These are phyloP conservation scores for Osmerus mordax DNA, from an alignment of 2,113 vertebrate species.

Conservation along the genomic window DNA sequence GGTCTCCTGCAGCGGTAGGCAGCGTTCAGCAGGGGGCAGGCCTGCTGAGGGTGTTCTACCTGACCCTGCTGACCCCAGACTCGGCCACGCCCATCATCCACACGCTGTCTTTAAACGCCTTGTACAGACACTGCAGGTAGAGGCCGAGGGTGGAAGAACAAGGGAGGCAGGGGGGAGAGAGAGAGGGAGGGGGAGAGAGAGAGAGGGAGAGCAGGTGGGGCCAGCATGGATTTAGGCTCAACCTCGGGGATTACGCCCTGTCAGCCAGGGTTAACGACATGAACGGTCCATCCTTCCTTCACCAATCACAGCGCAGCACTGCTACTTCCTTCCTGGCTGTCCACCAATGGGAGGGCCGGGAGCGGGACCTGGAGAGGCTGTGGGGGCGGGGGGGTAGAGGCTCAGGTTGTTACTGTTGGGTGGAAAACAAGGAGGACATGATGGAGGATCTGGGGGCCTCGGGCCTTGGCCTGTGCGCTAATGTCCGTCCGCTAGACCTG, in stretches of 20 bases:
- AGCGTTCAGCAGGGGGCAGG: too few species aligned
- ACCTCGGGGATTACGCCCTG: conserved; percentile 55
- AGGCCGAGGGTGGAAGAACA: not conserved
- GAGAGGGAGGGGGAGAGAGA: not conserved
- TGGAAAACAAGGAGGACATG: conserved; percentile 1
- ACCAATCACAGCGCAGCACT: conserved; percentile 36
- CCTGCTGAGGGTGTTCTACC: too few species aligned
- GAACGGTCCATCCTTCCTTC: conserved; percentile 25
- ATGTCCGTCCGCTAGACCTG: conserved; percentile 4
- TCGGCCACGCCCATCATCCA: too few species aligned
- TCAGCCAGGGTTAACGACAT: conserved; percentile 46
- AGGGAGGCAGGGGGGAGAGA: not conserved
- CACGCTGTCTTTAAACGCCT: too few species aligned
- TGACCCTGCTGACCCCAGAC: too few species aligned
- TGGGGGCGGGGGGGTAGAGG: not conserved
- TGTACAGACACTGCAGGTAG: not conserved
- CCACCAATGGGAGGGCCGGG: conserved; percentile 34
- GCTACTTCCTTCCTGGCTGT: conserved; percentile 13
- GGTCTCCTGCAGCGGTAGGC: too few species aligned
- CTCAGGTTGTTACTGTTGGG: not conserved
- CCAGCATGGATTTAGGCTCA: conserved; percentile 55
- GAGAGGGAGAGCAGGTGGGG: conserved; percentile 49
- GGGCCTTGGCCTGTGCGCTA: conserved; percentile 20
- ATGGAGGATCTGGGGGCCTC: conserved; percentile 19
- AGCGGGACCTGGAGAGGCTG: conserved; percentile 14